phyloP scores from a whole-genome alignment of 2,888 invertebrate species.

The Melipona bicolor region DNA sequence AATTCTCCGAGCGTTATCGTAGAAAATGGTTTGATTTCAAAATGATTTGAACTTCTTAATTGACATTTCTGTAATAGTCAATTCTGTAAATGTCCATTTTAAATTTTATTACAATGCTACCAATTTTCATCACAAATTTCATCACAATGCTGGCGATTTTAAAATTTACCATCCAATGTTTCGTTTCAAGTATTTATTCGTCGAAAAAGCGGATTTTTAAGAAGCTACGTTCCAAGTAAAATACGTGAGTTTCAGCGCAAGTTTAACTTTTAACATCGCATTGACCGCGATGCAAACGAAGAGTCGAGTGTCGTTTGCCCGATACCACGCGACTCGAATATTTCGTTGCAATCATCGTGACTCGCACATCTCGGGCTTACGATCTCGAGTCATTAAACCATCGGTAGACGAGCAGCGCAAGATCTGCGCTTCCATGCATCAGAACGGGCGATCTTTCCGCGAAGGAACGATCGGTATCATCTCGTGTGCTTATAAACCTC shows the following conservation, averaged over 20 bases:
- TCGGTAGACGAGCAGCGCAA: not conserved
- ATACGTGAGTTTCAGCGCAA: not conserved
- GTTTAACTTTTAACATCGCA: not conserved
- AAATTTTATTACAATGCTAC: no score
- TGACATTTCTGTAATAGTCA: no score
- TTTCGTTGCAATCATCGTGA: conserved; percentile 14
- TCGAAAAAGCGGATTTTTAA: no score
- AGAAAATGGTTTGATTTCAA: no score
- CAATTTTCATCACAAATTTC: no score
- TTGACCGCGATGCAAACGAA: not conserved
- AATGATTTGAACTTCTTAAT: no score
- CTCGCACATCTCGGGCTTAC: not conserved
- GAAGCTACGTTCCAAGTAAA: no score
- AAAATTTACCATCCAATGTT: no score
- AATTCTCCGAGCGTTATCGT: no score
- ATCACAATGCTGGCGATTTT: no score
- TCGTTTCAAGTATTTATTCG: no score
- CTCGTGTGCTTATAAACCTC: not conserved
- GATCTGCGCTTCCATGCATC: conserved; percentile 3
- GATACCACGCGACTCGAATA: not conserved
- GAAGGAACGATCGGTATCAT: conserved; percentile 17
- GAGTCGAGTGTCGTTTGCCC: not conserved
- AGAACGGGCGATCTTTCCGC: not conserved
- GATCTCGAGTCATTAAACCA: conserved; percentile 18
- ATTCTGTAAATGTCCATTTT: no score